These are phyloP conservation scores for Polymixis flavicincta DNA, from an alignment of 2,888 invertebrate genomes.

Conservation along the genomic window DNA sequence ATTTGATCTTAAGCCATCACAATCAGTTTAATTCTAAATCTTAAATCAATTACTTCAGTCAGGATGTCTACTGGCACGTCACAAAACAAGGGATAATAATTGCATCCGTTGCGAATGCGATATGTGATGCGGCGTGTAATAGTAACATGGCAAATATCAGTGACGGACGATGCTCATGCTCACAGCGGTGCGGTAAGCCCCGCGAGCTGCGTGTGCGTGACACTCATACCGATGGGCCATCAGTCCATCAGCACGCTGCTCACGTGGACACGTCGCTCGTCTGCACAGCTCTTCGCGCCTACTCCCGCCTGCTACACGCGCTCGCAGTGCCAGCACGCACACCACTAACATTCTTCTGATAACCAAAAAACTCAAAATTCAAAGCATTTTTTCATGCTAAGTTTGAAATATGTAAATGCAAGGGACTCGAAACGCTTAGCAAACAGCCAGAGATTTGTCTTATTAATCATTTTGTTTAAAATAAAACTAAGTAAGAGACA, in stretches of 20 bases:
- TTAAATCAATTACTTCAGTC: neutral
- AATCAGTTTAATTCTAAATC: neutral
- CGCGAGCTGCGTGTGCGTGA: conserved; percentile 52
- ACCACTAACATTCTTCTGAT: neutral
- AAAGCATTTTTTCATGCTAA: neutral
- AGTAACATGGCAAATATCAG: conserved; percentile 35
- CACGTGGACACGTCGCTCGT: conserved; percentile 47
- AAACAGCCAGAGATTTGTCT: neutral
- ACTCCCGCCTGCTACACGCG: neutral
- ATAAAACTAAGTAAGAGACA: neutral
- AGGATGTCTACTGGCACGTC: neutral
- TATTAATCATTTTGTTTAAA: neutral
- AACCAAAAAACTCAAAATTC: neutral
- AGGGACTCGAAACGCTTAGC: neutral
- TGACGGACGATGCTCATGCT: conserved; percentile 26
- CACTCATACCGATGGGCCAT: conserved; percentile 58
- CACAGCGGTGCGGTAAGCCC: conserved; percentile 53
- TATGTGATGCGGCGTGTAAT: conserved; percentile 4
- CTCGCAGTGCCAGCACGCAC: conserved; percentile 2
- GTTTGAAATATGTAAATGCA: neutral
- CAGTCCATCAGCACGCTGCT: conserved; percentile 51
- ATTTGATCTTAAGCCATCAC: neutral
- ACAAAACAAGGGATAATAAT: conserved; percentile 4
- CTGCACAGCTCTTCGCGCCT: conserved; percentile 29
- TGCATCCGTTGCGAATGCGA: conserved; percentile 19